Evolutionary conservation across 2,888 invertebrate genomes (phyloP).

Genomic region (Protophormia terraenovae): DNA sequence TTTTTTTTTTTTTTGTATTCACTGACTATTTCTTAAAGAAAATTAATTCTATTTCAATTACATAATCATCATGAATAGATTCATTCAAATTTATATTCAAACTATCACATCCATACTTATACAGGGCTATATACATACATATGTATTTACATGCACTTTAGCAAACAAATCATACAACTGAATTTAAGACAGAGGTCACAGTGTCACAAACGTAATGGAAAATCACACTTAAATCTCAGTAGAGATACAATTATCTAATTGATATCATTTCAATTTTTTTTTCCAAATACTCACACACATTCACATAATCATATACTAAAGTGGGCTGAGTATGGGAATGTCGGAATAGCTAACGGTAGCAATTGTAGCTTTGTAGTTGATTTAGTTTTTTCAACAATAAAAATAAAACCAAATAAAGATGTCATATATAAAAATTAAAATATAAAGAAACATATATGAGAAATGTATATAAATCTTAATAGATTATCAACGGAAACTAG

Average conservation of each 20-base stretch:
- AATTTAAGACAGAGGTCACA: conserved; percentile 64
- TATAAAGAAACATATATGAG: neutral
- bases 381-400: neutral
- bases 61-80: conserved; percentile 15
- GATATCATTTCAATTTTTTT: conserved; percentile 61
- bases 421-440: neutral
- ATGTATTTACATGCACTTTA: neutral
- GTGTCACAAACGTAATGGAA: conserved; percentile 66
- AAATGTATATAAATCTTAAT: conserved; percentile 54
- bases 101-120: neutral
- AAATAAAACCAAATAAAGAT: conserved; percentile 39
- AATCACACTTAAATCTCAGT: conserved; percentile 66
- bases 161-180: conserved; percentile 4
- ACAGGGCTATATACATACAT: neutral
- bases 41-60: conserved; percentile 39
- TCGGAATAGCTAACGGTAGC: conserved; percentile 11
- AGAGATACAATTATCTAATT: conserved; percentile 66
- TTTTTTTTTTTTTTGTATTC: neutral
- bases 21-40: neutral
- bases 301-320: too few species aligned
- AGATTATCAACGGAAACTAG: conserved; percentile 48
- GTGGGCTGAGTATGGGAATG: too few species aligned
- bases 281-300: conserved; percentile 2
- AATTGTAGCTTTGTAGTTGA: conserved; percentile 16
- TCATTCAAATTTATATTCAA: neutral